Base-by-base conservation (phyloP, 2,888 invertebrate species). In the Zhengitettix transpicula region DNA sequence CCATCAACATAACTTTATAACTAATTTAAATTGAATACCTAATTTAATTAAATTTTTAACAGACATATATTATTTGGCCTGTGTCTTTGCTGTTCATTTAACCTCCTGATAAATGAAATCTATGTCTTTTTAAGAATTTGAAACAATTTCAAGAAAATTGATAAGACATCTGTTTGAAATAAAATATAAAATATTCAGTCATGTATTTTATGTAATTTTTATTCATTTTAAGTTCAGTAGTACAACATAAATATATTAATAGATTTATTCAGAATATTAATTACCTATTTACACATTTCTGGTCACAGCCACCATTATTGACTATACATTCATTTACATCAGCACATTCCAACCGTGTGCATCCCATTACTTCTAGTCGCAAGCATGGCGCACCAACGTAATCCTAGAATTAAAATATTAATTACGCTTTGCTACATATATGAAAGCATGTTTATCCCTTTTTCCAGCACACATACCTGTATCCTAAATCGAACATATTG, bases 301-400 rank as follows among this genome's bases (percentile, higher is more conserved):
- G 94, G 68, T 93, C 89, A 72, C 94, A 95, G 15, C 93, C 93
- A 14, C 94, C 94, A 69, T 94, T 94, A 65, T 85, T 84, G 42
- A 80, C 81, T 54, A 81, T 80, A 70, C 94, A 95, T 71, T 95
- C 94, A 68, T 95, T 93, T 54, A 91, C 80, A 69, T 95, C 94
- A 15, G 81, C 78, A 70, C 94, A 95, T 69, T 94, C 93, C 65
- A 93, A 77, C 65, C 93, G 80, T 0, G 90, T 89, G 70, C 94
- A 94, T 16, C 94, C 94, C 90, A 93, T 93, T 47, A 93, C 79
- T 78, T 94, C 94, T 61, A 94, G 74, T 71, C 91, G 88, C 62
- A 94, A 74, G 69, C 94, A 95, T 1, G 94, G 94, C 0, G 92
- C 91, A 10, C 85, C 86, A 1, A 87, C 84, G 69, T 89, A 94